A percentile compares a stretch with the other conserved stretches of the same genome.
Evolutionary conservation across 1,140 invertebrate species (phyloP).

Genomic region (Ceratitis capitata): DNA sequence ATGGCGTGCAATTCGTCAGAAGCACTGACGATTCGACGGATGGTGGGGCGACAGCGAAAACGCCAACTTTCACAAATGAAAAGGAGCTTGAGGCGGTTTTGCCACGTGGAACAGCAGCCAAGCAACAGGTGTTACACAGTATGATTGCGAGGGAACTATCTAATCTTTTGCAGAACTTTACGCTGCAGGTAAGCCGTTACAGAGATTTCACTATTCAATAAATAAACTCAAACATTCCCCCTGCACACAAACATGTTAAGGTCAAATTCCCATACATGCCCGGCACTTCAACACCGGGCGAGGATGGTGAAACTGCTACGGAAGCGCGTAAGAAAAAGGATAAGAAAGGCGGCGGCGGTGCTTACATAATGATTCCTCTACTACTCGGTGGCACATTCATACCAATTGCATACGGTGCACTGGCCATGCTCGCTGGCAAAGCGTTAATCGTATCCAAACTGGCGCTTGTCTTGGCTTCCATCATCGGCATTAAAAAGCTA

Average conservation of each 20-base stretch:
- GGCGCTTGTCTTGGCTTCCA: constrained; percentile 80
- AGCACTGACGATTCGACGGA: constrained; percentile 66
- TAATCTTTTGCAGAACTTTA: constrained; percentile 79
- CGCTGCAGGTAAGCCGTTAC: constrained; percentile 72
- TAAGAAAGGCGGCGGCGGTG: constrained; percentile 76
- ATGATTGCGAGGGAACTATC: constrained; percentile 79
- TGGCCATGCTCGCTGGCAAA: constrained; percentile 83
- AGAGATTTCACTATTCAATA: not conserved
- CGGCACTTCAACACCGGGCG: constrained; percentile 40
- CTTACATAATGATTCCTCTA: constrained; percentile 78
- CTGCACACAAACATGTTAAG: constrained; percentile 42
- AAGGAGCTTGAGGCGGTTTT: constrained; percentile 74
- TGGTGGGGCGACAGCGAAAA: constrained; percentile 44
- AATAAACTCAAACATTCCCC: not conserved
- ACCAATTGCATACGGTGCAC: constrained; percentile 79
- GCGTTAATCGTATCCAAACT: constrained; percentile 85
- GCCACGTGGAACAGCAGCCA: constrained; percentile 75
- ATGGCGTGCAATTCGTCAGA: constrained; percentile 75
- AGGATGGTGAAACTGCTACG: constrained; percentile 39
- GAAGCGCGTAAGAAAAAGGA: constrained; percentile 63
- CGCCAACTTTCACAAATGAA: constrained; percentile 55
- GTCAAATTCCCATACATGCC: constrained; percentile 54
- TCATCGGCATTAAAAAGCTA: constrained; percentile 85
- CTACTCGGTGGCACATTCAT: constrained; percentile 81
- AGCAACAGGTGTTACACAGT: constrained; percentile 77